These are phyloP conservation scores for Rhingia campestris DNA, from an alignment of 2,888 invertebrate genomes.

Conservation along the genomic window DNA sequence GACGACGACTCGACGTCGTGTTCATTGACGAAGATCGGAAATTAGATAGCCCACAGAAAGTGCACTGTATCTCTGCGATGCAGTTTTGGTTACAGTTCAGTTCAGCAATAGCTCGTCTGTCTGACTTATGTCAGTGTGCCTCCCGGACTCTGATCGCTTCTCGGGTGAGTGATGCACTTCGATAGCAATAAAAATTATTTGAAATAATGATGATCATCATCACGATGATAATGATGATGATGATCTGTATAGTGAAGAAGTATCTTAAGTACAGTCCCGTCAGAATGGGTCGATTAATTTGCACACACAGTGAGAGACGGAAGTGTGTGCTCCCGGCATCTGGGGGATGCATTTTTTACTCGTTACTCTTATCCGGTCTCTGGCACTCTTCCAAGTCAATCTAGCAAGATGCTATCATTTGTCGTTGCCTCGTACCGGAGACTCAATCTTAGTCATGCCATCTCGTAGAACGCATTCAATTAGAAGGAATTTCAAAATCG, in stretches of 20 bases:
- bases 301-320: constrained; percentile 20
- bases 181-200: constrained; percentile 63
- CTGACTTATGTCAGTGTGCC: constrained; percentile 19
- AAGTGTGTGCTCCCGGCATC: constrained; percentile 15
- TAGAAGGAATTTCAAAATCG: constrained; percentile 47
- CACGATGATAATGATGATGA: constrained; percentile 36
- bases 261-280: constrained; percentile 58
- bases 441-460: constrained; percentile 48
- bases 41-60: constrained; percentile 53
- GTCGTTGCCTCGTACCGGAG: background rate
- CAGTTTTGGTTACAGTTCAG: constrained; percentile 63
- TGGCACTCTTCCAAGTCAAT: constrained; percentile 27
- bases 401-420: constrained; percentile 3
- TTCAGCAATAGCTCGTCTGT: constrained; percentile 32
- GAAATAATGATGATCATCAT: constrained; percentile 42
- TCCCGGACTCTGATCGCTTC: constrained; percentile 29
- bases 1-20: constrained; percentile 19
- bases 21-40: constrained; percentile 70
- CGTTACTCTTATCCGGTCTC: constrained; percentile 34
- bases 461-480: constrained; percentile 47
- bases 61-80: constrained; percentile 25
- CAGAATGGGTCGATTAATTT: constrained; percentile 35
- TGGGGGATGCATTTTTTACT: background rate
- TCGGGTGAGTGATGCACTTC: constrained; percentile 71
- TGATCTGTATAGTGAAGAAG: constrained; percentile 2